These are phyloP conservation scores for Alloplasta piceator DNA, from an alignment of 2,888 invertebrate species.

Conservation along the genomic window DNA sequence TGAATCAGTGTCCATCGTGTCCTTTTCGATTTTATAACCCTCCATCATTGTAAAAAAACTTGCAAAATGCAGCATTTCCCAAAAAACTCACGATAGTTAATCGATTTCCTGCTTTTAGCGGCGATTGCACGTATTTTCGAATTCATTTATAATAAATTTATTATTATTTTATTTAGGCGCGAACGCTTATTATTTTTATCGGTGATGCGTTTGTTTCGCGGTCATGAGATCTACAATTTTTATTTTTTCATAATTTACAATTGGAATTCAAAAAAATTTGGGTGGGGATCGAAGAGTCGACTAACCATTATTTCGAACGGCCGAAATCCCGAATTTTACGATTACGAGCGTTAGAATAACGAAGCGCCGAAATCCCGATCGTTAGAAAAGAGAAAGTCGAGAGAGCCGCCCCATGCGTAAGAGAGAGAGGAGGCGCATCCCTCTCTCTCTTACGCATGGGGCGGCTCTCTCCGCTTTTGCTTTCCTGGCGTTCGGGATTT, in stretches of 20 bases:
- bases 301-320: too few species aligned
- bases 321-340: too few species aligned
- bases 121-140: not conserved
- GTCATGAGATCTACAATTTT: constrained; percentile 10
- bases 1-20: constrained; percentile 80
- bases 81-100: constrained; percentile 56
- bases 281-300: too few species aligned
- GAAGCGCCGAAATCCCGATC: too few species aligned
- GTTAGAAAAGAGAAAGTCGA: too few species aligned
- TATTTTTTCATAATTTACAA: not conserved
- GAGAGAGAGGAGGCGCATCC: too few species aligned
- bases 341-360: too few species aligned
- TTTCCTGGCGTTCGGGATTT: too few species aligned
- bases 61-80: constrained; percentile 74
- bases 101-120: not conserved
- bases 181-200: not conserved
- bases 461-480: too few species aligned
- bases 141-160: constrained; percentile 1
- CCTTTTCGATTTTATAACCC: constrained; percentile 75
- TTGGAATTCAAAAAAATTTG: too few species aligned
- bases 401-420: too few species aligned
- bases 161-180: not conserved
- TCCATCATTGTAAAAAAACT: constrained; percentile 77
- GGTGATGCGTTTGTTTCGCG: not conserved
- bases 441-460: too few species aligned